Evolutionary conservation across 2,113 vertebrate species (phyloP).

Genomic region (Gadus macrocephalus): DNA sequence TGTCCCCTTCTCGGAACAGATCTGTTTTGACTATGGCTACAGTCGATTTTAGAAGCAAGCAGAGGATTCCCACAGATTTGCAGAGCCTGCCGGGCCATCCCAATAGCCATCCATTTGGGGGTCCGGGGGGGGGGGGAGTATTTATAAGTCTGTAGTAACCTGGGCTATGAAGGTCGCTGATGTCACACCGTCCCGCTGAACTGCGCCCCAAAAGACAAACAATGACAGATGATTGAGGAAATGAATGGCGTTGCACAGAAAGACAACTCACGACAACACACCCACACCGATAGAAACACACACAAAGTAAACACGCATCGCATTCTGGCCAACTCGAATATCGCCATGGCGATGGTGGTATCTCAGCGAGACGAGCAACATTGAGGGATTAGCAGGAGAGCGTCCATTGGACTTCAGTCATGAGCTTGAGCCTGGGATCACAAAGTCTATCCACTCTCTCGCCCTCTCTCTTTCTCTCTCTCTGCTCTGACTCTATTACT

Average conservation of each 20-base stretch:
- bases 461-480: not conserved
- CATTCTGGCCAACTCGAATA: conserved; percentile 37
- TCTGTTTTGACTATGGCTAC: conserved; percentile 34
- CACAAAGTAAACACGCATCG: not conserved
- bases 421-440: conserved; percentile 45
- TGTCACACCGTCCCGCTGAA: no score
- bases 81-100: conserved; percentile 21
- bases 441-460: conserved; percentile 31
- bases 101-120: conserved; percentile 19
- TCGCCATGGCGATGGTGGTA: conserved; percentile 41
- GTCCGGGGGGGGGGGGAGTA: not conserved
- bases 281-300: not conserved
- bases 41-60: conserved; percentile 50
- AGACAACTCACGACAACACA: not conserved
- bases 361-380: conserved; percentile 53
- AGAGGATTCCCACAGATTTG: conserved; percentile 52
- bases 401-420: conserved; percentile 47
- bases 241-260: no score
- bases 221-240: no score
- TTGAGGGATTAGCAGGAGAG: conserved; percentile 63
- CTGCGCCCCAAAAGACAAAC: no score
- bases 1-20: conserved; percentile 27
- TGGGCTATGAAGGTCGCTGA: no score
- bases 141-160: conserved; percentile 3
- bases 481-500: conserved; percentile 1